Percentiles rank a stretch among this genome's conserved stretches.
Evolutionary conservation across 2,113 vertebrate genomes (phyloP).

Genomic region (Tragelaphus buxtoni): DNA sequence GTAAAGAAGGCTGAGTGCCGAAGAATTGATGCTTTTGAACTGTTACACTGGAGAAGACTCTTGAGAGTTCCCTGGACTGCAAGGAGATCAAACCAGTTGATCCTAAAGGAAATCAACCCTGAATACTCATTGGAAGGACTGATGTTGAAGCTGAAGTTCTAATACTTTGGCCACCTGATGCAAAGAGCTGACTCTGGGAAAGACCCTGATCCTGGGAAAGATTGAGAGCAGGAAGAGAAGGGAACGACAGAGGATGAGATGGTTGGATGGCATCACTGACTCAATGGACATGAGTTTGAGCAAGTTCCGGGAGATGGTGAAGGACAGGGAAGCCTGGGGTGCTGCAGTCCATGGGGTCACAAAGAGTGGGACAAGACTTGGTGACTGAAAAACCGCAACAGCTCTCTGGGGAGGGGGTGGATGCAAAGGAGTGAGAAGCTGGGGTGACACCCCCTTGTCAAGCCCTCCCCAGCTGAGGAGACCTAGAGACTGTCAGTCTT

Average conservation of each 20-base stretch:
- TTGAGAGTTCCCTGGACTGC: background rate
- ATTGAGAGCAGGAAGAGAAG: background rate
- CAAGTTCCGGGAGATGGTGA: background rate
- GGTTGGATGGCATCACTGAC: background rate
- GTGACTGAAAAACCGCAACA: background rate
- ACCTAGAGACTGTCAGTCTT: background rate
- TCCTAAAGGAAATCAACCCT: background rate
- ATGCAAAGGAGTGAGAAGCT: background rate
- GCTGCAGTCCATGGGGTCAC: background rate
- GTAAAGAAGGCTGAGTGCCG: background rate
- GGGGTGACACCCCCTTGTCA: background rate
- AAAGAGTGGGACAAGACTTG: background rate
- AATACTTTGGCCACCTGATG: background rate
- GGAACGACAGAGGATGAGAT: background rate
- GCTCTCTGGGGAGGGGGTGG: background rate
- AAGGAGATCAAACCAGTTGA: background rate
- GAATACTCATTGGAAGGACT: background rate
- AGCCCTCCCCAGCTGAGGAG: background rate
- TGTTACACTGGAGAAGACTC: background rate
- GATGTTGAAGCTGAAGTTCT: background rate
- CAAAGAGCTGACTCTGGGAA: background rate
- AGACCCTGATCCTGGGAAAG: background rate
- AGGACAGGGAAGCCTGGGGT: background rate
- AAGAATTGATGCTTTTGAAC: background rate
- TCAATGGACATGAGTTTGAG: background rate